These are phyloP conservation scores for Pseudocheirus occidentalis DNA, from an alignment of 2,797 vertebrate species.

Conservation along the genomic window DNA sequence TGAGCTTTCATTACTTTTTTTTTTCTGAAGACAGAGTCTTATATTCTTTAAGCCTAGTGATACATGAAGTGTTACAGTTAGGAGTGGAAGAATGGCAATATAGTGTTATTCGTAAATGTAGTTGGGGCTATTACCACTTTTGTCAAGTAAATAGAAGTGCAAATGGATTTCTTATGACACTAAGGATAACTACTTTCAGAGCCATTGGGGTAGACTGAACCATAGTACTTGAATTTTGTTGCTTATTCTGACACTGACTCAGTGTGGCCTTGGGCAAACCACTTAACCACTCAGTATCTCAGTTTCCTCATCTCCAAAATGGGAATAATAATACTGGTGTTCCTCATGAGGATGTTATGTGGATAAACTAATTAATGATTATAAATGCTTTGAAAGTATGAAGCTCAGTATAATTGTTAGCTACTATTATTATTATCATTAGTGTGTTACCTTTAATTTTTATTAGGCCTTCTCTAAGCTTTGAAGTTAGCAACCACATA, in stretches of 20 bases:
- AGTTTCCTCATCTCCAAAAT: conserved; percentile 76
- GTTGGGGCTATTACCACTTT: not conserved
- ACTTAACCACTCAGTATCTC: conserved; percentile 74
- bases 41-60: conserved; percentile 36
- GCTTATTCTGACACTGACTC: conserved; percentile 75
- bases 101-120: not conserved
- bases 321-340: conserved; percentile 81
- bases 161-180: conserved; percentile 13
- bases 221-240: not conserved
- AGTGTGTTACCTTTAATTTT: conserved; percentile 76
- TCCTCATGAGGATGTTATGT: conserved; percentile 76
- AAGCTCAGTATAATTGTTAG: conserved; percentile 74
- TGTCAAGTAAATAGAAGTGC: not conserved
- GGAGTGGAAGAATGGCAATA: not conserved
- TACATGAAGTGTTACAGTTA: conserved; percentile 2
- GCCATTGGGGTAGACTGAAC: not conserved
- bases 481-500: conserved; percentile 75
- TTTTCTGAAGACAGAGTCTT: conserved; percentile 12
- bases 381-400: conserved; percentile 79
- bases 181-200: conserved; percentile 26
- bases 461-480: conserved; percentile 64
- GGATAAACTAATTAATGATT: conserved; percentile 82
- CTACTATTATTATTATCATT: conserved; percentile 75
- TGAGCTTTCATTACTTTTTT: not conserved
- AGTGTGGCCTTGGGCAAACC: conserved; percentile 68